These are phyloP conservation scores for Spea multiplicata DNA, from an alignment of 2,113 vertebrate genomes.

Conservation along the genomic window DNA sequence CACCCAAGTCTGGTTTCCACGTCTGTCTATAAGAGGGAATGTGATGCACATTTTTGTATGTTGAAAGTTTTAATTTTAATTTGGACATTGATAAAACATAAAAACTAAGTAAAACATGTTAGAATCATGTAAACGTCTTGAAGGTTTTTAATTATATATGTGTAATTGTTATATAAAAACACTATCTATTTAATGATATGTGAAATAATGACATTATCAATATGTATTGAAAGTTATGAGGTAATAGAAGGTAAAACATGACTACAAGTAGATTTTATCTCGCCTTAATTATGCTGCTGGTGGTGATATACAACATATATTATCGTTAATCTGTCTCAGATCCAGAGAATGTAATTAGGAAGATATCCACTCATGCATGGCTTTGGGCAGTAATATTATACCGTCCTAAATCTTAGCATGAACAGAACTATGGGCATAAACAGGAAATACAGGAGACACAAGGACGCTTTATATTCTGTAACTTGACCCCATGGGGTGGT, in stretches of 20 bases:
- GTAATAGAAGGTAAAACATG: not conserved
- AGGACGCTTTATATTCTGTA: conserved; percentile 57
- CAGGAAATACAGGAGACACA: conserved; percentile 56
- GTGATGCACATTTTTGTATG: too few species aligned
- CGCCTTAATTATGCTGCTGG: not conserved
- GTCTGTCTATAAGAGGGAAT: too few species aligned
- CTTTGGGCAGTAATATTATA: conserved; percentile 60
- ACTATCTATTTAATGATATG: too few species aligned
- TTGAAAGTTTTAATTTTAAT: too few species aligned
- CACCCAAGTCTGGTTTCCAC: too few species aligned
- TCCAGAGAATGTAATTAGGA: conserved; percentile 58
- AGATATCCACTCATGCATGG: conserved; percentile 56
- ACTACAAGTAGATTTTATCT: not conserved
- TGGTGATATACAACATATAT: conserved; percentile 40
- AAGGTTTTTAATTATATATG: too few species aligned
- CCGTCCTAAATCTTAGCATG: conserved; percentile 55
- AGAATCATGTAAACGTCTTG: too few species aligned
- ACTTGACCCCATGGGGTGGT: conserved; percentile 47
- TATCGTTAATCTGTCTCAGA: conserved; percentile 60
- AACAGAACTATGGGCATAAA: conserved; percentile 54
- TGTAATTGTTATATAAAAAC: too few species aligned
- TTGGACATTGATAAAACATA: too few species aligned
- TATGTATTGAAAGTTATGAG: too few species aligned
- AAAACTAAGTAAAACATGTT: too few species aligned
- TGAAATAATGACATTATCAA: too few species aligned